Base-by-base conservation (phyloP, 2,797 vertebrate species). In the Onychomys leucogaster region DNA sequence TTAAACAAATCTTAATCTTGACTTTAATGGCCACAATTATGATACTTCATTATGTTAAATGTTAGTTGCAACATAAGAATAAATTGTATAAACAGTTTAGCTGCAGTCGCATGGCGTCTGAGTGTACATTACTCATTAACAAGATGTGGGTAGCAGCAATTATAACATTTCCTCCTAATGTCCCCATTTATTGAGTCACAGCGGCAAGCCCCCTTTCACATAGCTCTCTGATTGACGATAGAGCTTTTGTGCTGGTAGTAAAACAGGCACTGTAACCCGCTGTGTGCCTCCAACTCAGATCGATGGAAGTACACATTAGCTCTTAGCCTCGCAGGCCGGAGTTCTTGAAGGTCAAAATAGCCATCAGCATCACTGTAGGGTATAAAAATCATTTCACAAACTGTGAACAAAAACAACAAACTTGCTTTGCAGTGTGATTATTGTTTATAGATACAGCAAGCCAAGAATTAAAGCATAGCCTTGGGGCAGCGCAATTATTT, bases 381-480 rank as follows among this genome's bases (percentile, higher is more conserved):
- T 99, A 99, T 98, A 99, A 98, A 99, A 99, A 99, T 99, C 97
- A 99, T 99, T 99, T 98, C 98, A 99, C 98, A 99, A 99, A 99
- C 98, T 98, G 98, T 98, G 98, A 99, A 98, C 98, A 98, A 99
- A 99, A 99, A 99, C 99, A 99, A 98, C 98, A 99, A 99, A 99
- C 99, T 99, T 99, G 99, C 99, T 99, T 98, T 98, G 98, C 99
- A 99, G 99, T 99, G 99, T 99, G 99, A 99, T 99, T 99, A 99
- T 99, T 99, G 99, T 99, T 99, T 99, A 99, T 99, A 99, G 99
- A 99, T 99, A 99, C 99, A 99, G 99, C 98, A 98, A 99, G 99
- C 99, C 98, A 99, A 99, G 99, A 99, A 99, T 99, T 99, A 99
- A 99, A 99, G 99, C 99, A 99, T 99, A 98, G 99, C 99, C 99